Evolutionary conservation across 2,797 vertebrate species (phyloP), one percentile per base, ranked within the genome.

Genomic region (Tenualosa ilisha): DNA sequence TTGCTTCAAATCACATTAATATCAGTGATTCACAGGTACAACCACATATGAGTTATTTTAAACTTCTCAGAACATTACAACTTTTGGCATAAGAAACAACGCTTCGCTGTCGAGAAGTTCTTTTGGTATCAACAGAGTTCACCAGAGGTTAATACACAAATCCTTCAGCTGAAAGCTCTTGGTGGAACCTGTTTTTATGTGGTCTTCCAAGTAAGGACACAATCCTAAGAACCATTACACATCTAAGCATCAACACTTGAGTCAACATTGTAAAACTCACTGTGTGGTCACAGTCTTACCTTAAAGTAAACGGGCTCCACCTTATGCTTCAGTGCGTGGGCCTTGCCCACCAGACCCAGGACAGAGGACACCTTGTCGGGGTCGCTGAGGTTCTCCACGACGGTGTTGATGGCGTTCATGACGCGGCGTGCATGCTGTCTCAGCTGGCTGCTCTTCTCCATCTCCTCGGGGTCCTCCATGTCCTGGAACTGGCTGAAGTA

Each of bases 261-360:
- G 68, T 75, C 37, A 75, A 40, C 31, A 40, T 75, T 17, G 37
- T 40, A 43, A 75, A 51, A 51, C 50, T 51, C 50, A 9, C 0
- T 56, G 54, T 56, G 54, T 56, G 26, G 63, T 68, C 63, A 11
- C 1, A 11, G 12, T 13, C 63, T 65, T 91, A 98, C 98, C 97
- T 99, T 98, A 89, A 99, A 99, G 94, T 98, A 99, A 89, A 99
- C 91, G 0, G 98, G 98, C 82, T 99, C 98, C 94, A 99, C 98
- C 94, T 99, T 98, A 93, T 99, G 97, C 93, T 98, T 98, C 91
- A 99, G 91, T n/a, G 98, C 98, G 0, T 99, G 98, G 82, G 97
- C 97, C 88, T 97, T 98, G 89, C 98, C 98, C 91, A 99, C 97
- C 86, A 99, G 91, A 83, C 96, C 94, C 89, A 99, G 92, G 68